A percentile compares a stretch with the other conserved stretches of the same genome.
Conservation (phyloP, 2,113 vertebrate genomes). For the Opisthocomus hoazin region DNA sequence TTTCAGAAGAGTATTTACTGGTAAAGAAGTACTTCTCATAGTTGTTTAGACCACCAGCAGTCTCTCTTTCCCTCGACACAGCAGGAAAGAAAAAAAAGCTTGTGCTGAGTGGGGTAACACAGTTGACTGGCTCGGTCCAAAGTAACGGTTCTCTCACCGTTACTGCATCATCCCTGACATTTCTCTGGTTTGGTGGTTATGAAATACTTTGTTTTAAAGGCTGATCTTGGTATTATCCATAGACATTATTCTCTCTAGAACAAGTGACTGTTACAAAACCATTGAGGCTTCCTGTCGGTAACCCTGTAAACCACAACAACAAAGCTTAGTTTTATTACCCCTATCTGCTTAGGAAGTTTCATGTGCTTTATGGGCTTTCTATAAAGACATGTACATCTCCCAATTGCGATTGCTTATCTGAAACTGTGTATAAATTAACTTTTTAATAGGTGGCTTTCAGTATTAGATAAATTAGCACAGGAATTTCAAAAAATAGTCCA, state of each 20-base stretch:
- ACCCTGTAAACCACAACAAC: slow-evolving; percentile 46
- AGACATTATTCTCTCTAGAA: slow-evolving; percentile 23
- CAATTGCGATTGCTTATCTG: fast-evolving
- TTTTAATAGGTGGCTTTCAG: not conserved
- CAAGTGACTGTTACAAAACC: slow-evolving; percentile 42
- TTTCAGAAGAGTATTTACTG: not conserved
- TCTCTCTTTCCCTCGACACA: not conserved
- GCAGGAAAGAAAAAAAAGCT: not conserved
- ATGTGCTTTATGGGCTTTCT: slow-evolving; percentile 5
- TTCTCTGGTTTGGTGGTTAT: slow-evolving; percentile 36
- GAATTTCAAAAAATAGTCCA: not conserved
- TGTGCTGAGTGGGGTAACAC: not conserved
- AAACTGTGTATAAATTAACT: not conserved
- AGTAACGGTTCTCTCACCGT: not conserved
- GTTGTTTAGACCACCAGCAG: not conserved
- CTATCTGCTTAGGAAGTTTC: not conserved
- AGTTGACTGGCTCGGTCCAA: not conserved
- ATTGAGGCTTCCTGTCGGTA: slow-evolving; percentile 66
- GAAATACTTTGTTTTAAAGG: slow-evolving; percentile 18
- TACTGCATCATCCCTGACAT: not conserved
- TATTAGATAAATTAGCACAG: not conserved
- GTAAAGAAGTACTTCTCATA: not conserved
- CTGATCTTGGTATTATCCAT: not conserved
- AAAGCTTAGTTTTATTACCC: not conserved
- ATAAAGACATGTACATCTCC: not conserved